Conservation (phyloP, 2,113 vertebrate genomes). For the Gambusia affinis region DNA sequence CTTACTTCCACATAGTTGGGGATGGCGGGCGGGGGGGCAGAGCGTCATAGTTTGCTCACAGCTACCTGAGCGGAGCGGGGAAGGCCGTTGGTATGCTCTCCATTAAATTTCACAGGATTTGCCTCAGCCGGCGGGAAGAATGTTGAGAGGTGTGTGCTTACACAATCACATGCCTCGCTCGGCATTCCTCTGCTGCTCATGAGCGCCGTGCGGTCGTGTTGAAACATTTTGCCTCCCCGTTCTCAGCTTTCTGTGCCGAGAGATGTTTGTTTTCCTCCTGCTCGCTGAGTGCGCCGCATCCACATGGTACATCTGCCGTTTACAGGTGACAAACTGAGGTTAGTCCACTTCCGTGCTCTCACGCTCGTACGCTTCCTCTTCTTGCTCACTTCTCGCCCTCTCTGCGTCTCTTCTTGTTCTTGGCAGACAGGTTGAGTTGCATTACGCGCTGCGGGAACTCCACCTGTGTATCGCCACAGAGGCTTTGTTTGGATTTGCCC, state of each 20-base stretch:
- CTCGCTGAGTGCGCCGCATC: neutral
- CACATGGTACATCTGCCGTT: conserved; percentile 17
- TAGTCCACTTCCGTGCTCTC: conserved; percentile 60
- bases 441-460: conserved; percentile 31
- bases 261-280: neutral
- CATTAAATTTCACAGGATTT: conserved; percentile 38
- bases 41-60: conserved; percentile 7
- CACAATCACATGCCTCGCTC: conserved; percentile 27
- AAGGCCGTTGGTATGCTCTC: conserved; percentile 45
- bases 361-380: conserved; percentile 51
- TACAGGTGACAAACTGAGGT: conserved; percentile 61
- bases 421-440: conserved; percentile 64
- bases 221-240: neutral
- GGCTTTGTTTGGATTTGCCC: neutral
- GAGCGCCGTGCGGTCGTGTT: conserved; percentile 10
- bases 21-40: neutral
- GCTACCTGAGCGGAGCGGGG: conserved; percentile 19
- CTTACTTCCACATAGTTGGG: conserved; percentile 19
- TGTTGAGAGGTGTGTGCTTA: conserved; percentile 38
- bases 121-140: conserved; percentile 24
- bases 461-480: neutral
- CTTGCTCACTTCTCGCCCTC: conserved; percentile 58
- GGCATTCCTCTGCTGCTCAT: conserved; percentile 44
- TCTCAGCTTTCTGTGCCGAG: neutral
- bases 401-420: conserved; percentile 43